These are phyloP conservation scores for Lipophrys pholis DNA, from an alignment of 2,113 vertebrate genomes.

Conservation along the genomic window DNA sequence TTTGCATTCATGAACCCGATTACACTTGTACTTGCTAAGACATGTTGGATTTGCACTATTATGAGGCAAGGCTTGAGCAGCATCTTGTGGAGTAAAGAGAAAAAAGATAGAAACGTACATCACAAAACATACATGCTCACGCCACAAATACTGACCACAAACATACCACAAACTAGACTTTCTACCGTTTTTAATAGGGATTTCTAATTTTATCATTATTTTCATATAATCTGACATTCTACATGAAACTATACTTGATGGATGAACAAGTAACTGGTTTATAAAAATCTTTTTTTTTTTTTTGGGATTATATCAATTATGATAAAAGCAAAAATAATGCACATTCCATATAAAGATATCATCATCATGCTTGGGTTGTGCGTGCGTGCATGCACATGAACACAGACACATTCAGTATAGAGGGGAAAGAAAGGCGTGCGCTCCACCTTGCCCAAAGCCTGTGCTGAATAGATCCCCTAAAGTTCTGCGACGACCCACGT, in stretches of 20 bases:
- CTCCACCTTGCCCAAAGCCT: conserved; percentile 97
- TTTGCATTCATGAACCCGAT: too few species aligned
- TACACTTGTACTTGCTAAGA: too few species aligned
- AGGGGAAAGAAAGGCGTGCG: conserved; percentile 75
- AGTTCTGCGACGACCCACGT: conserved; percentile 92
- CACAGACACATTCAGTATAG: conserved; percentile 51
- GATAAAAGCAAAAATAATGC: conserved; percentile 1
- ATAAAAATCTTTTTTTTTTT: conserved; percentile 3
- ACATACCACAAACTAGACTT: conserved; percentile 8
- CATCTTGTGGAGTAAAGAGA: conserved; percentile 50
- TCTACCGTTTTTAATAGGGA: too few species aligned
- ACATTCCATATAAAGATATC: conserved; percentile 50
- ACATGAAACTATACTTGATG: neutral
- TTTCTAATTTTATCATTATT: neutral
- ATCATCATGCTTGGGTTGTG: conserved; percentile 51
- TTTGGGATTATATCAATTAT: neutral
- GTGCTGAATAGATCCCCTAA: conserved; percentile 96
- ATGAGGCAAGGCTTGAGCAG: conserved; percentile 52
- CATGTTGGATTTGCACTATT: too few species aligned
- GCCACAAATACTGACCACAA: conserved; percentile 36
- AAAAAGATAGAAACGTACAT: conserved; percentile 43
- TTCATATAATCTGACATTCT: neutral
- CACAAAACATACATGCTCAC: conserved; percentile 53
- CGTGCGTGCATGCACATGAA: neutral
- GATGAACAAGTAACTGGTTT: conserved; percentile 26